Percentiles rank a stretch among this genome's conserved stretches.
These are phyloP conservation scores for Scalopus aquaticus DNA, from an alignment of 2,113 vertebrate genomes.

Conservation along the genomic window DNA sequence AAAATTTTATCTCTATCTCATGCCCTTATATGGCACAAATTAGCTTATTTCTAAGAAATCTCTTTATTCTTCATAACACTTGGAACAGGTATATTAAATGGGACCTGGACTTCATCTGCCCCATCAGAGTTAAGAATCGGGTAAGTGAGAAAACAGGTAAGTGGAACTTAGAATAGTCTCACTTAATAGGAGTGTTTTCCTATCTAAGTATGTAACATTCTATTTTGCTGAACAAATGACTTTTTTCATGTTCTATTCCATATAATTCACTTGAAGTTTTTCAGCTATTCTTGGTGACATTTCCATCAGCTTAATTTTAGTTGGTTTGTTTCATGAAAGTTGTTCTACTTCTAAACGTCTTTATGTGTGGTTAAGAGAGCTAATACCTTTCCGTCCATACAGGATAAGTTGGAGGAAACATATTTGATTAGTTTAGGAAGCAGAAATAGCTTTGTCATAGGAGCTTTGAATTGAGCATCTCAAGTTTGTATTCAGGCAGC, in stretches of 20 bases:
- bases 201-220: background rate
- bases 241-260: background rate
- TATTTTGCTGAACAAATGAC: background rate
- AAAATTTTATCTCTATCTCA: background rate
- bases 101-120: background rate
- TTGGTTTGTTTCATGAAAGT: background rate
- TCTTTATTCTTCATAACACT: background rate
- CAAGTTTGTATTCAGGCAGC: constrained; percentile 68
- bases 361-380: background rate
- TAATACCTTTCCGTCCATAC: constrained; percentile 32
- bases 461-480: constrained; percentile 62
- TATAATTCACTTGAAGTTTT: background rate
- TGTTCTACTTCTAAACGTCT: constrained; percentile 7
- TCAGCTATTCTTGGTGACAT: background rate
- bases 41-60: background rate
- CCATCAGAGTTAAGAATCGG: background rate
- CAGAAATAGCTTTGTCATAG: constrained; percentile 45
- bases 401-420: constrained; percentile 42
- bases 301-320: background rate
- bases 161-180: background rate
- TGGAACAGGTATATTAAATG: background rate
- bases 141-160: background rate
- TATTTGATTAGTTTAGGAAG: constrained; percentile 43
- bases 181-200: background rate
- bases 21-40: background rate